Evolutionary conservation across 2,113 vertebrate genomes (phyloP), one percentile per base, ranked within the genome.

Genomic region (Axis porcinus): DNA sequence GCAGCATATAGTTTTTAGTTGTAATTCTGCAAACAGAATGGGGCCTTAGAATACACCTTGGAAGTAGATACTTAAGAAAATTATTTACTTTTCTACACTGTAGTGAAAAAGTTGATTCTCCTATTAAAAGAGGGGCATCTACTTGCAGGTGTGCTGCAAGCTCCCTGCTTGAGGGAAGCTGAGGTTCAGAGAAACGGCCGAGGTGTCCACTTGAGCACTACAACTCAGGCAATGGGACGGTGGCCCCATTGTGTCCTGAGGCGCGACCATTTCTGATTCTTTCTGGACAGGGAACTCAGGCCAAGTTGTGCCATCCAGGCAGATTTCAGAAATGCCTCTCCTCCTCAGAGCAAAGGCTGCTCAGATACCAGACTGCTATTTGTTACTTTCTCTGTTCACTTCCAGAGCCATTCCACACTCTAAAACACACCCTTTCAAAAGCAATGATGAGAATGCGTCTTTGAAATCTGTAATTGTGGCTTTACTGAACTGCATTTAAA

Each of bases 401-500:
- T 92, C 67, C 84, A 96, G 96, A 58, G 15, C 45, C 54, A 15
- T 60, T 82, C 64, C 30, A 27, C 5, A 14, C 62, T 67, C 52
- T 45, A 36, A 83, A 96, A 93, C 67, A 83, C 47, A 50, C 67
- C 58, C 94, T 93, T 95, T 86, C 83, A 60, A 97, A 97, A 67
- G 85, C 89, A 55, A n/a, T 28, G 85, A 95, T 91, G 94, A 91
- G 62, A 83, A 92, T 81, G 91, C 17, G 30, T 43, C 19, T 83
- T 94, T 92, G 76, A 33, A 78, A 92, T 95, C 95, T 97, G 74
- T 97, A 98, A 97, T 97, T 95, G 95, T 95, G 92, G 96, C 87
- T 98, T 97, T 88, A 45, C 85, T 62, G 67, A 85, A 43, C 82
- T 86, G 82, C 50, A 40, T 91, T 93, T 86, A 78, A 94, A 91